Evolutionary conservation across 2,888 invertebrate genomes (phyloP).

Genomic region (Rugalucina vietnamica): DNA sequence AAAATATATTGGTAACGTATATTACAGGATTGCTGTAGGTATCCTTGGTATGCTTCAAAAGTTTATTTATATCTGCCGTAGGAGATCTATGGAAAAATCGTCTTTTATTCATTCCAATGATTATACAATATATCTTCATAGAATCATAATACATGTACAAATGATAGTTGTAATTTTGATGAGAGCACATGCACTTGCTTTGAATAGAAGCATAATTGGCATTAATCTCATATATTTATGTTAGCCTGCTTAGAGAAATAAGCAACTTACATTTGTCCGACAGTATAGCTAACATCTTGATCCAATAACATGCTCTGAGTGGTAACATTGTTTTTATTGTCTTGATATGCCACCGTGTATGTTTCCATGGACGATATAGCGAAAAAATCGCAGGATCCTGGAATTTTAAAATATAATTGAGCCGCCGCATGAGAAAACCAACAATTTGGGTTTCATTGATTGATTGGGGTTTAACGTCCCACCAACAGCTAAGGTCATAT

Average conservation of each 20-base stretch:
- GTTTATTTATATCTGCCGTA: constrained; percentile 60
- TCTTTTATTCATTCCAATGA: neutral
- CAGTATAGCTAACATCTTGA: neutral
- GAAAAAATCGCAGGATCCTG: constrained; percentile 49
- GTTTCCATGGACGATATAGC: constrained; percentile 31
- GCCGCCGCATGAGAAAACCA: no score
- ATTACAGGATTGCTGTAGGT: constrained; percentile 70
- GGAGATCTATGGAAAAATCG: neutral
- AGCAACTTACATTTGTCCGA: neutral
- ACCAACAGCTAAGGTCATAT: no score
- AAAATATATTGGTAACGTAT: constrained; percentile 78
- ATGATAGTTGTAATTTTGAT: no score
- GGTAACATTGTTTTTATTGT: neutral
- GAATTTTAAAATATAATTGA: no score
- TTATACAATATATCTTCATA: no score
- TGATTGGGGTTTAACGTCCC: no score
- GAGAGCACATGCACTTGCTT: no score
- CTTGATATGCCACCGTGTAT: neutral
- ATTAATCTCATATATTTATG: no score
- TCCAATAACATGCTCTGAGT: neutral
- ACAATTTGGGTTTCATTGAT: no score
- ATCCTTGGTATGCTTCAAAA: constrained; percentile 69
- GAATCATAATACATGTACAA: no score
- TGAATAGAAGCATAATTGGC: no score
- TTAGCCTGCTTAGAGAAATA: no score